phyloP scores from a whole-genome alignment of 2,888 invertebrate species.

The Holacanthella duospinosa region DNA sequence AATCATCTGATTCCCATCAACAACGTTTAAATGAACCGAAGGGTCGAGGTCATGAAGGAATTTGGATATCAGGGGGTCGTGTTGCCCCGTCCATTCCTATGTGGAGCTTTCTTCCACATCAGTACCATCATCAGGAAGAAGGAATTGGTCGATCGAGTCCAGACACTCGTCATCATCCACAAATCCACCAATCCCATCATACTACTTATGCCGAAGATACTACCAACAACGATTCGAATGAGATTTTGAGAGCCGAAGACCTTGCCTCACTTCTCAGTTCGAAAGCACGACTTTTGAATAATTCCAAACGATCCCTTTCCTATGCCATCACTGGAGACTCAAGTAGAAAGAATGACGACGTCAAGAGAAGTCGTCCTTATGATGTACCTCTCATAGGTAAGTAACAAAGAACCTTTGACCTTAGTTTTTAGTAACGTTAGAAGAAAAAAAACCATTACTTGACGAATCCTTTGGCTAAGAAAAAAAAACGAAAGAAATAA shows the following conservation, averaged over 20 bases:
- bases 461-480: background rate
- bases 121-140: background rate
- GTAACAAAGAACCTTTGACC: constrained; percentile 3
- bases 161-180: background rate
- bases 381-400: constrained; percentile 37
- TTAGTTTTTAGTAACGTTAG: background rate
- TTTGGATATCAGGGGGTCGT: background rate
- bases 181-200: background rate
- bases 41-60: background rate
- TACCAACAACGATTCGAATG: background rate
- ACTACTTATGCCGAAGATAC: background rate
- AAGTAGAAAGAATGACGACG: constrained; percentile 14
- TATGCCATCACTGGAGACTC: background rate
- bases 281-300: constrained; percentile 9
- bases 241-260: constrained; percentile 1
- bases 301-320: constrained; percentile 11
- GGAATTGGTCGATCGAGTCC: background rate
- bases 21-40: too few species aligned
- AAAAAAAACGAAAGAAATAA: background rate
- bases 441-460: background rate
- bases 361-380: constrained; percentile 31
- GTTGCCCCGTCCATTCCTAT: constrained; percentile 21
- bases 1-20: background rate
- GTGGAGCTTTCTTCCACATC: constrained; percentile 30
- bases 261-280: constrained; percentile 4